Percentiles rank a stretch among this genome's conserved stretches.
These are phyloP conservation scores for Hapalemur alaotrensis DNA, from an alignment of 2,797 vertebrate species.

Conservation along the genomic window DNA sequence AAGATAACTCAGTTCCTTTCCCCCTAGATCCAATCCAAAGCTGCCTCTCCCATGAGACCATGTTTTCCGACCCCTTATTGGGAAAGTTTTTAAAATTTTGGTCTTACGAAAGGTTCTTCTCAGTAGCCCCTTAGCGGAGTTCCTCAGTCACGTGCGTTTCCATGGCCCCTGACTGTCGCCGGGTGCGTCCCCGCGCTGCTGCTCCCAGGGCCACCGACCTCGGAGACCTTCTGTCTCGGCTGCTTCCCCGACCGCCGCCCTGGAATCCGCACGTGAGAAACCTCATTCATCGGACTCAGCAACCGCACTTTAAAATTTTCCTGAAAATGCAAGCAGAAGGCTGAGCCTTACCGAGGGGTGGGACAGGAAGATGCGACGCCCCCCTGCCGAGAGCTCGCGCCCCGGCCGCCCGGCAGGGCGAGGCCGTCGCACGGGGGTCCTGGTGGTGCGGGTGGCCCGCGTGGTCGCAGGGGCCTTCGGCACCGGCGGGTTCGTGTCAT, in stretches of 20 bases:
- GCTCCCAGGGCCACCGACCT: background rate
- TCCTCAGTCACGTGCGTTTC: fast-evolving
- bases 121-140: background rate
- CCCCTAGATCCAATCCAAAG: background rate
- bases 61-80: background rate
- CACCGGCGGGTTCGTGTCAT: too few relatives aligned
- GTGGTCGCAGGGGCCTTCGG: background rate
- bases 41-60: background rate
- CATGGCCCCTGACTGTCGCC: background rate
- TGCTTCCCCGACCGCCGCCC: background rate
- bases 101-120: background rate
- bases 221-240: background rate
- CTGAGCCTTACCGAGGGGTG: background rate
- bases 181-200: too few relatives aligned
- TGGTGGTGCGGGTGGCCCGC: background rate
- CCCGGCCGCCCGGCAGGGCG: too few relatives aligned
- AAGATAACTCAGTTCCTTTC: background rate
- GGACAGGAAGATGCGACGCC: background rate
- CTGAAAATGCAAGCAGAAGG: background rate
- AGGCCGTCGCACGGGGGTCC: background rate
- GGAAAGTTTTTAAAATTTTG: background rate
- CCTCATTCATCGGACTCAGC: background rate
- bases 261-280: background rate
- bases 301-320: background rate
- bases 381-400: background rate